phyloP scores from a whole-genome alignment of 2,113 vertebrate genomes.

The Cygnus buccinator region DNA sequence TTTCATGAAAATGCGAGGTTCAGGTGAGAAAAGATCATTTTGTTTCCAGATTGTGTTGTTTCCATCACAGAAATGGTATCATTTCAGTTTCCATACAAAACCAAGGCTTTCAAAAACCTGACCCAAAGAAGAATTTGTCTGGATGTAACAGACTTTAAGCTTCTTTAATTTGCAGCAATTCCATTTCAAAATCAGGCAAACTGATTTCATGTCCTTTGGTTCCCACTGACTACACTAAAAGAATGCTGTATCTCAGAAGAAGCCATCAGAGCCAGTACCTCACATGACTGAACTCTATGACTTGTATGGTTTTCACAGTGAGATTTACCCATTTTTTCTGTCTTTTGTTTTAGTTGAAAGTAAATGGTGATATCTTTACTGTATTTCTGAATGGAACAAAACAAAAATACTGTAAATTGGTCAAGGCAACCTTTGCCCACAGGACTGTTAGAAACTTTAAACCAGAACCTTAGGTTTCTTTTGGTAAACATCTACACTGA shows the following conservation, averaged over 20 bases:
- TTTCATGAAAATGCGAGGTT: not conserved
- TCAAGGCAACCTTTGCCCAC: constrained; percentile 11
- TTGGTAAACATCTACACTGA: not conserved
- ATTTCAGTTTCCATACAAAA: not conserved
- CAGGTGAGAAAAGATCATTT: not conserved
- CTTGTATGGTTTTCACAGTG: not conserved
- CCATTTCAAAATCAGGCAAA: not conserved
- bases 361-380: not conserved
- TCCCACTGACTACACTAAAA: not conserved
- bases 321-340: constrained; percentile 33
- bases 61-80: not conserved
- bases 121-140: not conserved
- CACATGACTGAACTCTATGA: not conserved
- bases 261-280: not conserved
- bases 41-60: not conserved
- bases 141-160: not conserved
- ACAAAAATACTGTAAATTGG: not conserved
- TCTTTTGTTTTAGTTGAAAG: constrained; percentile 25
- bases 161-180: not conserved
- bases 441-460: constrained; percentile 4
- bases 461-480: not conserved
- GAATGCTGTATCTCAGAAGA: not conserved
- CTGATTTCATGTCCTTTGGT: not conserved
- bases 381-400: constrained; percentile 3
- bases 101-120: not conserved